These are phyloP conservation scores for Spizella passerina DNA, from an alignment of 2,797 vertebrate species.

Conservation along the genomic window DNA sequence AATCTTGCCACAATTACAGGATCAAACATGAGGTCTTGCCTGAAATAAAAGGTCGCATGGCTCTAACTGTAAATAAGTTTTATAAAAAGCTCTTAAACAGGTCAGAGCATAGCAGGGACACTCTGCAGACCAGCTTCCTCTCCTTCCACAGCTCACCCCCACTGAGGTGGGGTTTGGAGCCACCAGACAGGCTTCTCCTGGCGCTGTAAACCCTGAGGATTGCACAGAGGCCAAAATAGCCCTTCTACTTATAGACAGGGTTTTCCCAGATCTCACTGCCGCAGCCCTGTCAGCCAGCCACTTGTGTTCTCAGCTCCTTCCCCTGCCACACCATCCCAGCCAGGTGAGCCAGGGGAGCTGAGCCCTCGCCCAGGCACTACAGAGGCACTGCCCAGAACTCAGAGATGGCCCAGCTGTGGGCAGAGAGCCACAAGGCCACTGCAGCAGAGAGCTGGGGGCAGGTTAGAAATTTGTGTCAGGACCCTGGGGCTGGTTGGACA, in stretches of 20 bases:
- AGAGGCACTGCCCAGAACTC: fast-evolving
- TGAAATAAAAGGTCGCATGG: neutral
- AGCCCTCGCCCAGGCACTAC: neutral
- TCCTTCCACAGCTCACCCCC: neutral
- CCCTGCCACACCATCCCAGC: neutral
- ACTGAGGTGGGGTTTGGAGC: neutral
- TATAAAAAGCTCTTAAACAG: constrained; percentile 20
- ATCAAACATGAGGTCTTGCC: neutral
- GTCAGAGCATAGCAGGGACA: neutral
- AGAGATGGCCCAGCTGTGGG: fast-evolving
- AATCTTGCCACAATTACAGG: neutral
- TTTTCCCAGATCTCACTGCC: neutral
- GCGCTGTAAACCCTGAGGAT: neutral
- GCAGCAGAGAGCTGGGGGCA: neutral
- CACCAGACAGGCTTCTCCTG: neutral
- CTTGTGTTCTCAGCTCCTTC: neutral
- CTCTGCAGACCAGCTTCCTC: neutral
- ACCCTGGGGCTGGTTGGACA: neutral
- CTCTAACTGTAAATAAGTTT: neutral
- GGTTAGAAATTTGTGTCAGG: neutral
- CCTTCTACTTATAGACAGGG: fast-evolving
- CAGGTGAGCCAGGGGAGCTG: neutral
- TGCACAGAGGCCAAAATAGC: neutral
- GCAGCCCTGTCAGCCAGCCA: neutral
- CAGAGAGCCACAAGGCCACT: neutral